Evolutionary conservation across 2,797 vertebrate species (phyloP), one percentile per base, ranked within the genome.

Genomic region (Karalla daura): DNA sequence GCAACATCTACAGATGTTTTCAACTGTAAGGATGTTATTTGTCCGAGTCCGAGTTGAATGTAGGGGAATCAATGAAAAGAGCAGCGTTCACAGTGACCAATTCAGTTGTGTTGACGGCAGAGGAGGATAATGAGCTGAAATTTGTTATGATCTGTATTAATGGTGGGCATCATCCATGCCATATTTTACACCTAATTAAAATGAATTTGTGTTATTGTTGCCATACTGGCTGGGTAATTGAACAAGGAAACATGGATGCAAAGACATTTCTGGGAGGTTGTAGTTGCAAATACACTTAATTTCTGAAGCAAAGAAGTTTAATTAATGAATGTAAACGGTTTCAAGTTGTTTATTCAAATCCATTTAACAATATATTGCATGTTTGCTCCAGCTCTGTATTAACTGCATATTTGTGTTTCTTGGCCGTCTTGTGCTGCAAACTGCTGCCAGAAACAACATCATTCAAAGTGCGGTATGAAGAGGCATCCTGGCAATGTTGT

Each of bases 141-240:
- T 58, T 66, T 40, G 51, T n/a, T 53, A 35, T 47, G 24, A 58
- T 46, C 52, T 37, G 40, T 64, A 43, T 43, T 68, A 44, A 76
- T 58, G 66, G 39, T 4, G 47, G 40, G 21, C 41, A 64, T 61
- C 33, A 41, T 72, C 52, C 37, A 36, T 1, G 4, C 39, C 37
- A 53, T 76, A 64, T 75, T 87, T 61, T 47, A 27, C 49, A 36
- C 44, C n/a, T 76, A 58, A 84, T 84, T 74, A 62, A 33, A 80
- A 74, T 63, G 15, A 49, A 73, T 85, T 37, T 61, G 43, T 59
- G 44, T 68, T 67, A 56, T 67, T 82, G 51, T 72, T 40, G 2
- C 49, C 43, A 46, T 2, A 1, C 6, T 7, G 33, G 23, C 23
- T 59, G 28, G 49, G 17, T 74, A 58, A 86, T 65, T 75, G 59